Evolutionary conservation across 2,797 vertebrate species (phyloP).

Genomic region (Protonibea diacanthus): DNA sequence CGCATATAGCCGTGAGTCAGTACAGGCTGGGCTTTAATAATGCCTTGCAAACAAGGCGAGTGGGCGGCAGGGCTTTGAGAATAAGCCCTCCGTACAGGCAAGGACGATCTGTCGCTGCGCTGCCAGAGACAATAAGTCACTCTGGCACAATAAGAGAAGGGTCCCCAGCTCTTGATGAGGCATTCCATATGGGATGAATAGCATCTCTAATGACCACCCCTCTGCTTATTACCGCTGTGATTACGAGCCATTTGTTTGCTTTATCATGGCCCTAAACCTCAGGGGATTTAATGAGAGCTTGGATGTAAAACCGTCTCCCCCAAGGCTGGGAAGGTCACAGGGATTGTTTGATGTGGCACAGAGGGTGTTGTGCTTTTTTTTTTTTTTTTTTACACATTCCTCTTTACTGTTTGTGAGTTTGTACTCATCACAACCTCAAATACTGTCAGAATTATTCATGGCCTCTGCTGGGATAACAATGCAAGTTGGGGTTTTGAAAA

Average conservation of each 20-base stretch:
- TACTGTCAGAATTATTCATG: constrained; percentile 69
- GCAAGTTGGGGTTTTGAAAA: constrained; percentile 47
- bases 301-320: constrained; percentile 72
- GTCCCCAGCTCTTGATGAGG: constrained; percentile 54
- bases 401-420: constrained; percentile 50
- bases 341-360: constrained; percentile 60
- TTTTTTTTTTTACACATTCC: constrained; percentile 31
- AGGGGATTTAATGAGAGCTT: constrained; percentile 72
- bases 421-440: constrained; percentile 40
- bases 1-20: constrained; percentile 50
- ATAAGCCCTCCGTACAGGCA: constrained; percentile 52
- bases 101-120: constrained; percentile 53
- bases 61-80: constrained; percentile 57
- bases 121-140: constrained; percentile 80
- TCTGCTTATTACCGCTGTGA: constrained; percentile 77
- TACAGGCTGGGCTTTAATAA: constrained; percentile 61
- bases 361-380: constrained; percentile 26
- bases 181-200: constrained; percentile 74
- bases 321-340: constrained; percentile 71
- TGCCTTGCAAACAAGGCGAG: constrained; percentile 60
- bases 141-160: constrained; percentile 66
- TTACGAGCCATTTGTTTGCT: constrained; percentile 85
- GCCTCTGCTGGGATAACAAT: constrained; percentile 44
- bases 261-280: constrained; percentile 80
- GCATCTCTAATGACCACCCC: constrained; percentile 79